Conservation (phyloP, 2,113 vertebrate species). For the Trematocara macrostoma region DNA sequence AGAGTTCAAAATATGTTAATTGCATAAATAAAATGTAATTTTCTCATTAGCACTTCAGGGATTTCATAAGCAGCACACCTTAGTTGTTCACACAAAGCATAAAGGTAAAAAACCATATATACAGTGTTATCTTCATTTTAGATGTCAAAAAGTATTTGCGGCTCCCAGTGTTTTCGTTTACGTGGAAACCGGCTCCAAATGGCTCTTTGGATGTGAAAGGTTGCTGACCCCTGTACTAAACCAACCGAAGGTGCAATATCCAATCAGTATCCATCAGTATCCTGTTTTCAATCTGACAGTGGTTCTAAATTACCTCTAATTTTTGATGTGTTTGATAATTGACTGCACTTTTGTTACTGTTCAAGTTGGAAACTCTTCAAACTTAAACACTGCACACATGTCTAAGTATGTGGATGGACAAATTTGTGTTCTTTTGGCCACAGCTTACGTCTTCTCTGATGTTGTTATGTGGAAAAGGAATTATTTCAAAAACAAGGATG, state of each 20-base stretch:
- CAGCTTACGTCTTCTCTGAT: not conserved
- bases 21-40: not conserved
- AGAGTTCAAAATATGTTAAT: not conserved
- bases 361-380: not conserved
- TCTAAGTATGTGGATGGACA: not conserved
- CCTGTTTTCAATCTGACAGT: not conserved
- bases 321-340: not conserved
- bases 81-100: not conserved
- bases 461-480: not conserved
- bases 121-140: not conserved
- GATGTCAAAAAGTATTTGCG: not conserved
- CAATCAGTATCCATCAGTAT: not conserved
- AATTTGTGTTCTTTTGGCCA: not conserved
- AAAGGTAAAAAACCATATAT: not conserved
- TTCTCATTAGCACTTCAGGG: rapidly evolving
- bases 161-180: not conserved
- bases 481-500: not conserved
- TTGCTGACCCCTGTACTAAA: not conserved
- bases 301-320: not conserved
- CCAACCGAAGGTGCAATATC: not conserved
- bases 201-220: not conserved
- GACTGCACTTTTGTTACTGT: not conserved
- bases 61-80: not conserved
- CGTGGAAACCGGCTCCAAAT: rapidly evolving
- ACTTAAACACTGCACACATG: not conserved